Base-by-base conservation (phyloP, 2,113 vertebrate genomes). In the Climacteris rufus region DNA sequence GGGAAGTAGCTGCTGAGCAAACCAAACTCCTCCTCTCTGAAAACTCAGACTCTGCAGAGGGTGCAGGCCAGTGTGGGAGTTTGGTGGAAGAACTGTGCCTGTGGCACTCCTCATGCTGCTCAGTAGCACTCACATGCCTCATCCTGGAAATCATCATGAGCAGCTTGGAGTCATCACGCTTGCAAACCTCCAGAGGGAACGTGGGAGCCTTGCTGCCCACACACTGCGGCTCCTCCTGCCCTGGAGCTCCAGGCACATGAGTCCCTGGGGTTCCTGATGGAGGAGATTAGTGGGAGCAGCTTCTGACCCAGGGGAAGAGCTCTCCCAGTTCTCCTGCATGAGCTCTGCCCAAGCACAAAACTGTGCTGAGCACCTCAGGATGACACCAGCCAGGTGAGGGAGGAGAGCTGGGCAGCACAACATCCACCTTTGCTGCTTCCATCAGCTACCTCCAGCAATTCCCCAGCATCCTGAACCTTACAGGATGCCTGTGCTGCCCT, bases 121-220 rank as follows among this genome's bases (percentile, higher is more conserved):
- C 70, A 42, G 90, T 33, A 90, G 86, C 92, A 37, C 71, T 90
- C 63, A 17, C 79, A 86, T 82, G 60, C 76, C 94, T 95, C 85
- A 88, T 86, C 45, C 92, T 90, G 79, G 83, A 83, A 94, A 86
- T 54, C 83, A 87, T 86, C 94, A 88, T 37, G 17, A 95, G 92
- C 90, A 86, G 60, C 92, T 93, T 53, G 79, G 57, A 94, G 85
- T n/a, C 90, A 69, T 60, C 90, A 57, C 6, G 15, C 30, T 21
- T 10, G 16, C 88, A 88, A 50, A 63, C 31, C 92, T 86, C 83
- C 64, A n/a, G 86, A 83, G 93, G 88, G 68, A 92, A 57, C 0
- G 33, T 33, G 92, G 94, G 77, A 72, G 49, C 66, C 72, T 70
- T 17, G 44, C 95, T 90, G 86, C 86, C 91, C 79, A 56, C 70